Evolutionary conservation across 1,140 invertebrate species (phyloP).

Genomic region (Panagrolaimus sp.): DNA sequence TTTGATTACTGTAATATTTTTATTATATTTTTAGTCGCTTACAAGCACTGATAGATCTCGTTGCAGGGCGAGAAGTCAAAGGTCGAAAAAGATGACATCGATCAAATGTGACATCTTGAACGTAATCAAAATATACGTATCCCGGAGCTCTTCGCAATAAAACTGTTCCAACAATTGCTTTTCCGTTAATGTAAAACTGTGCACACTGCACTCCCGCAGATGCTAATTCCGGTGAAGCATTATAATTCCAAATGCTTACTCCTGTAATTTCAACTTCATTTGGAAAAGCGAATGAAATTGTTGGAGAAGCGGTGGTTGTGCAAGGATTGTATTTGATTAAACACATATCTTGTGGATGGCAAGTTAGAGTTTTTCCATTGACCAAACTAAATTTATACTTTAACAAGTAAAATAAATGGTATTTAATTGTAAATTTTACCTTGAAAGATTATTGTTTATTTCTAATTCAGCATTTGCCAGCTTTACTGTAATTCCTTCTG

Average conservation of each 20-base stretch:
- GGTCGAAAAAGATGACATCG: conserved; percentile 32
- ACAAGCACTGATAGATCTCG: conserved; percentile 53
- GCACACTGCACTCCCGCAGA: conserved; percentile 68
- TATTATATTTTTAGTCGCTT: conserved; percentile 21
- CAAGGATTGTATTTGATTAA: conserved; percentile 61
- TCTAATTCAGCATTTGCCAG: neutral
- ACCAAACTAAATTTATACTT: conserved; percentile 59
- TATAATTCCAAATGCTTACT: conserved; percentile 76
- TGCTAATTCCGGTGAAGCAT: conserved; percentile 69
- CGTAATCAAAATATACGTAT: conserved; percentile 58
- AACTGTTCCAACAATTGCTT: conserved; percentile 35
- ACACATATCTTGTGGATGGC: conserved; percentile 63
- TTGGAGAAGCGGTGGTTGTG: conserved; percentile 49
- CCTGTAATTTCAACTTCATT: conserved; percentile 66
- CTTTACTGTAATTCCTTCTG: neutral
- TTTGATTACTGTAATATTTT: conserved; percentile 5
- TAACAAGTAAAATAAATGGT: neutral
- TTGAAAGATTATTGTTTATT: conserved; percentile 3
- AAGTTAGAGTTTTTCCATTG: conserved; percentile 62
- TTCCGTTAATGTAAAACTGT: conserved; percentile 52
- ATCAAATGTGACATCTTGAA: conserved; percentile 56
- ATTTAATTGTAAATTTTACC: neutral
- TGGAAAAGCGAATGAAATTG: conserved; percentile 63
- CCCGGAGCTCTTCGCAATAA: conserved; percentile 53
- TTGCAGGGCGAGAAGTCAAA: conserved; percentile 40